phyloP scores from a whole-genome alignment of 2,113 vertebrate genomes.

The Pungitius pungitius region DNA sequence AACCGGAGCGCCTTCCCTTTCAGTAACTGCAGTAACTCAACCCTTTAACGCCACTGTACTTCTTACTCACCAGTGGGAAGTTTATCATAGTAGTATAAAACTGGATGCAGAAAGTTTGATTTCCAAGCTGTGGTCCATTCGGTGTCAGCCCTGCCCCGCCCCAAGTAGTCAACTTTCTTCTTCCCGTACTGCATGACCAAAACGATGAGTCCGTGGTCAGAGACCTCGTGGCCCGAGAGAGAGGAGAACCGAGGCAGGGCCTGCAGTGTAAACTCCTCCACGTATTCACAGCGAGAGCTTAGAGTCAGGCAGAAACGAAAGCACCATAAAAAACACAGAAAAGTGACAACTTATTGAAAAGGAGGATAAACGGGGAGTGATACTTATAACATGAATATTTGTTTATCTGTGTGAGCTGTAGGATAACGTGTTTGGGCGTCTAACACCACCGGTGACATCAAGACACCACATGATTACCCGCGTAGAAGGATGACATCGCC shows the following conservation, averaged over 20 bases:
- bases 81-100: slow-evolving; percentile 90
- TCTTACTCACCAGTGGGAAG: slow-evolving; percentile 87
- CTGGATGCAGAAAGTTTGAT: slow-evolving; percentile 96
- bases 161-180: slow-evolving; percentile 85
- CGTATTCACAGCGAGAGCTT: slow-evolving; percentile 84
- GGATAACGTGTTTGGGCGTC: too few species aligned
- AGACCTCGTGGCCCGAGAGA: slow-evolving; percentile 83
- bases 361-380: background rate
- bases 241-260: slow-evolving; percentile 85
- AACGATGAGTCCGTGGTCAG: slow-evolving; percentile 85
- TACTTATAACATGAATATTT: background rate
- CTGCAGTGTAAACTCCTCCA: slow-evolving; percentile 92
- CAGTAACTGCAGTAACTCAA: background rate
- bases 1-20: background rate
- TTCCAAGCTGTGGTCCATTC: slow-evolving; percentile 91
- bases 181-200: slow-evolving; percentile 93
- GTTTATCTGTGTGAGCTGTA: background rate
- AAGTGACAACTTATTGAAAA: background rate
- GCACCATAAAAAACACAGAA: background rate
- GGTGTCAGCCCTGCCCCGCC: slow-evolving; percentile 85
- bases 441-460: background rate
- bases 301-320: background rate
- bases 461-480: slow-evolving; percentile 82
- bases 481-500: slow-evolving; percentile 90
- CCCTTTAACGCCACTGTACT: background rate